These are phyloP conservation scores for Megaptera novaeangliae DNA, from an alignment of 2,113 vertebrate genomes.

Conservation along the genomic window DNA sequence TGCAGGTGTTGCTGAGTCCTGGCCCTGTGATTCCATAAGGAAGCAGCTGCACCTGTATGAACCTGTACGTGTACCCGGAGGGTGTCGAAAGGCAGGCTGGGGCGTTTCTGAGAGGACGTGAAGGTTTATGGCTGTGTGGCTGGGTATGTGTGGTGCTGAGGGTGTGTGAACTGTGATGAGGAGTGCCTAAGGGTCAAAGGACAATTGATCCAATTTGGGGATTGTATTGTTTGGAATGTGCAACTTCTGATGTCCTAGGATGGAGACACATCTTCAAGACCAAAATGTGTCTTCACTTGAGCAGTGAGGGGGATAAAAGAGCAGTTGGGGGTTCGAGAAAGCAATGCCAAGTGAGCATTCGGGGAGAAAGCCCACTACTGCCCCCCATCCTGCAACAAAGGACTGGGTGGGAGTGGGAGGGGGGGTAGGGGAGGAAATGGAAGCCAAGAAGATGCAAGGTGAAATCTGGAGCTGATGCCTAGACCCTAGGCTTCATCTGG, in stretches of 20 bases:
- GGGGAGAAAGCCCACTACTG: neutral
- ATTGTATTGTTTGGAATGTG: neutral
- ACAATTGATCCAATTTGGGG: neutral
- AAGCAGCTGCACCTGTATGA: neutral
- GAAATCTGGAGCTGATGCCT: neutral
- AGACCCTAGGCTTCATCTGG: neutral
- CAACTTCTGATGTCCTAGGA: neutral
- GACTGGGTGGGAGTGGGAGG: neutral
- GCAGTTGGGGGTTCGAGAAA: neutral
- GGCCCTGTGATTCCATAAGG: neutral
- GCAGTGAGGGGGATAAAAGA: neutral
- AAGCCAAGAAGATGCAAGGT: neutral
- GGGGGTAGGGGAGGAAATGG: neutral
- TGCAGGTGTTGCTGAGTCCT: neutral
- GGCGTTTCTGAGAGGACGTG: neutral
- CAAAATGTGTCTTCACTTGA: neutral
- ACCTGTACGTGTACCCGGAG: neutral
- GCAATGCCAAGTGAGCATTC: neutral
- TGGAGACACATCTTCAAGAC: neutral
- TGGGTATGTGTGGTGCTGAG: fast-evolving
- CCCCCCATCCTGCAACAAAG: neutral
- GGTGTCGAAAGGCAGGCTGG: neutral
- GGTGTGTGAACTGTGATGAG: neutral
- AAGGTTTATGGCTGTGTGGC: neutral
- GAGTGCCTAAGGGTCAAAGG: neutral